Evolutionary conservation across 2,888 invertebrate genomes (phyloP), one percentile per base, ranked within the genome.

Genomic region (Onchidella celtica): DNA sequence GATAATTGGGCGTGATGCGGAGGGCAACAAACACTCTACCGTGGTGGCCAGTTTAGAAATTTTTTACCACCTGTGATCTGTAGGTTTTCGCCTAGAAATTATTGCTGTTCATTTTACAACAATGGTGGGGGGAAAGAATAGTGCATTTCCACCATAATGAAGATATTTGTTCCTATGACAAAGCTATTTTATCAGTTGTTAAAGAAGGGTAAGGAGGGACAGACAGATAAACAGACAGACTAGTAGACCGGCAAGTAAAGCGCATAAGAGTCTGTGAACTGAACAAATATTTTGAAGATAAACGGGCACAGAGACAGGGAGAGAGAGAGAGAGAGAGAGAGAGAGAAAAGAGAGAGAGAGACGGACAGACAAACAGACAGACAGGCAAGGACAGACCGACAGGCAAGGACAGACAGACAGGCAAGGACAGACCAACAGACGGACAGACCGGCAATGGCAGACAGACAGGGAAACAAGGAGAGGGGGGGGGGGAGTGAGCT

Each of bases 261-360:
- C n/a, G n/a, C n/a, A n/a, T n/a, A n/a, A n/a, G n/a, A n/a, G n/a
- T n/a, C n/a, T n/a, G n/a, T n/a, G n/a, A n/a, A n/a, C 9, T 47
- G 47, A 47, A 17, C 17, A 17, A 11, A 47, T 47, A 47, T 11
- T 6, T 6, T 47, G 59, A 21, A 40, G 59, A 38, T 34, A 32
- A 36, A 27, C 24, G 14, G 24, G 47, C 11, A 32, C 57, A 59
- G 36, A 34, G 55, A 65, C 4, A 6, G n/a, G 11, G 32, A 29
- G 27, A 27, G 32, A 65, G 32, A 65, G 27, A 27, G 61, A 21
- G 27, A 21, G 61, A 21, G 61, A 61, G 14, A 36, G 61, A 59
- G 61, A 61, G 73, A 34, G 59, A 27, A 36, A 27, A 61, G 61
- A 63, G 74, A 75, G 59, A 57, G 55, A 59, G 34, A 59, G 59